phyloP scores from a whole-genome alignment of 2,888 invertebrate species.

The Stenoptilia bipunctidactyla region DNA sequence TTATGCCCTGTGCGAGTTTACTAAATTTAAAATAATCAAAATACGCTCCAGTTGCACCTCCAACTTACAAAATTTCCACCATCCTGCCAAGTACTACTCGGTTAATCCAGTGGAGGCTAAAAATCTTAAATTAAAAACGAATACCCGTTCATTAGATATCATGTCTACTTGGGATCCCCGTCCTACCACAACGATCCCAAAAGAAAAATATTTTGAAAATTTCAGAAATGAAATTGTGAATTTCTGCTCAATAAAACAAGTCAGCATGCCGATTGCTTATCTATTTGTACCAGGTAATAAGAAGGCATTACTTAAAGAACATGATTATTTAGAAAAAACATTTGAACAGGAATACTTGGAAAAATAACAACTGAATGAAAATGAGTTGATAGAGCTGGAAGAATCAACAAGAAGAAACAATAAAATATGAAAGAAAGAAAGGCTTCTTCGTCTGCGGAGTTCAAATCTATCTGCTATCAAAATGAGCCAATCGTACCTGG shows the following conservation, averaged over 20 bases:
- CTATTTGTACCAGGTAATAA: neutral
- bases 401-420: neutral
- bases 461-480: no score
- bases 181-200: neutral
- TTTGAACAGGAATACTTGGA: neutral
- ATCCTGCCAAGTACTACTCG: no score
- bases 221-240: neutral
- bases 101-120: no score
- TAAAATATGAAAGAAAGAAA: no score
- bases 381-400: neutral
- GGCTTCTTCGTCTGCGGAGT: neutral
- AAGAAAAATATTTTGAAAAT: neutral
- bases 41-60: no score
- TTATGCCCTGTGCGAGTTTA: no score
- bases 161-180: neutral
- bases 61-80: no score
- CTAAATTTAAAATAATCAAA: no score
- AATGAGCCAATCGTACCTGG: no score
- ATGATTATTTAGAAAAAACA: neutral
- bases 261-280: neutral
- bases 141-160: neutral
- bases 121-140: neutral
- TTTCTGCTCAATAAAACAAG: neutral
- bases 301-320: neutral
- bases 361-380: neutral